Conservation (phyloP, 2,797 vertebrate genomes). For the Amazona finschi region DNA sequence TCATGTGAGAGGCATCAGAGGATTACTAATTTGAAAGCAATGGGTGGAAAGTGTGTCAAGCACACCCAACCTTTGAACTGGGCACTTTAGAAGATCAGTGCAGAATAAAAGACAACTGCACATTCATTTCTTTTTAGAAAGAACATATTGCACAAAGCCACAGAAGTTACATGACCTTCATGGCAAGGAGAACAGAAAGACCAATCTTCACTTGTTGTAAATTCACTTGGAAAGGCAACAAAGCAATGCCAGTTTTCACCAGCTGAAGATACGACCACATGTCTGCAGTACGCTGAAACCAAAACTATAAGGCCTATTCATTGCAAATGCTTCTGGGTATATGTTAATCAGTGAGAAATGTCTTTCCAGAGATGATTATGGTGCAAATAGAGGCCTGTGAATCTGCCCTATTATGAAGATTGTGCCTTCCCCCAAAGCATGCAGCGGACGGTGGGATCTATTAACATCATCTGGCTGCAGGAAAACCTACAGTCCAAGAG, state of each 20-base stretch:
- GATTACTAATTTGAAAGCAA: constrained; percentile 57
- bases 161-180: constrained; percentile 53
- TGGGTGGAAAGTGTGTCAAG: constrained; percentile 48
- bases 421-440: neutral
- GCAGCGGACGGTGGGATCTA: neutral
- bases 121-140: constrained; percentile 62
- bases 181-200: constrained; percentile 59
- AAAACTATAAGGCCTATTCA: constrained; percentile 10
- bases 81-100: constrained; percentile 43
- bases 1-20: constrained; percentile 58
- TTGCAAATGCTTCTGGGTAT: neutral
- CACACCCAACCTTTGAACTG: constrained; percentile 57
- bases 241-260: constrained; percentile 19
- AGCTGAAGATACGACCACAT: neutral
- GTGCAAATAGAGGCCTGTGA: neutral
- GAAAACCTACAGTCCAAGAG: neutral
- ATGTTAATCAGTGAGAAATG: neutral
- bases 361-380: neutral
- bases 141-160: constrained; percentile 55
- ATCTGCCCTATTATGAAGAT: neutral
- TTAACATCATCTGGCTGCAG: neutral
- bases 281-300: neutral
- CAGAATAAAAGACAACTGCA: constrained; percentile 61
- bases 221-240: constrained; percentile 46
- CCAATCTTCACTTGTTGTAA: constrained; percentile 14